phyloP scores from a whole-genome alignment of 2,888 invertebrate genomes.

The Epicampocera succincta region DNA sequence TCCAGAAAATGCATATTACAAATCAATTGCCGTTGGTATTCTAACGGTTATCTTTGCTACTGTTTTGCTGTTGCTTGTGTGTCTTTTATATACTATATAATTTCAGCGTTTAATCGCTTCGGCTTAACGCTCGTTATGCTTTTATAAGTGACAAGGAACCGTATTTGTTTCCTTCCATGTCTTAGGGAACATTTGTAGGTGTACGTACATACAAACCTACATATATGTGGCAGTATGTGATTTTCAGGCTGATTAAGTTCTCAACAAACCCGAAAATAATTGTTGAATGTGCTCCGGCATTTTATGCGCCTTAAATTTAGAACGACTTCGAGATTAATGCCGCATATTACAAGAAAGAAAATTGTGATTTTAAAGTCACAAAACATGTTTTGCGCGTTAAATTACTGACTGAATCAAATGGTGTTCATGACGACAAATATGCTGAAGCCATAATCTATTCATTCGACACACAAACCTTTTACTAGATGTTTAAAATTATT shows the following conservation, averaged over 20 bases:
- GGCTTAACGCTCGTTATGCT: slow-evolving; percentile 42
- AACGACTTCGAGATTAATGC: background rate
- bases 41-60: slow-evolving; percentile 6
- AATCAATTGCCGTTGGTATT: too few relatives aligned
- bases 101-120: slow-evolving; percentile 18
- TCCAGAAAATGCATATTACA: too few relatives aligned
- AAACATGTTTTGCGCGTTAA: slow-evolving; percentile 12
- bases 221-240: too few relatives aligned
- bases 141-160: slow-evolving; percentile 42
- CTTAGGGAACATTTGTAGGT: background rate
- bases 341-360: background rate
- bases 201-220: slow-evolving; percentile 1
- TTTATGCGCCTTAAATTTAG: background rate
- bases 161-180: background rate
- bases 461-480: background rate
- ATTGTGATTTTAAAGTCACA: slow-evolving; percentile 28
- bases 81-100: too few relatives aligned
- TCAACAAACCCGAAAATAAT: slow-evolving; percentile 30
- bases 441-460: background rate
- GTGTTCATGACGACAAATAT: background rate
- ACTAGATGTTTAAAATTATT: background rate
- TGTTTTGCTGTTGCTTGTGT: slow-evolving; percentile 13
- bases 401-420: background rate
- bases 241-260: slow-evolving; percentile 8
- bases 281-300: background rate